Evolutionary conservation across 2,888 invertebrate genomes (phyloP).

Genomic region (Tetragnatha montana): DNA sequence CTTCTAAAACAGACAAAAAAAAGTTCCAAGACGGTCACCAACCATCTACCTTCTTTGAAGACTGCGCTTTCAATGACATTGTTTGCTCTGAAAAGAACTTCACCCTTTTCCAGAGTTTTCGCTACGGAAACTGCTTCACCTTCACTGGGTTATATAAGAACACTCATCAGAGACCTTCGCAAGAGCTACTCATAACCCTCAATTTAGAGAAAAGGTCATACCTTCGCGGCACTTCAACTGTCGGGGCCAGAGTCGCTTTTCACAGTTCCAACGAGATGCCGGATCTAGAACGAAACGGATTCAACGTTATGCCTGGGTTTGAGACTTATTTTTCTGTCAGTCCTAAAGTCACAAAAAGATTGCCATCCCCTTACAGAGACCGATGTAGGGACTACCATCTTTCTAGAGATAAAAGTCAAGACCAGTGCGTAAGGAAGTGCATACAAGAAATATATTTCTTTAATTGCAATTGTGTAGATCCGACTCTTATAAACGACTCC

Average conservation of each 20-base stretch:
- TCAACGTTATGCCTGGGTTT: neutral
- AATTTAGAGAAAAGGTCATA: constrained; percentile 64
- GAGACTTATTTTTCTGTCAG: neutral
- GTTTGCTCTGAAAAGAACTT: constrained; percentile 18
- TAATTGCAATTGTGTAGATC: neutral
- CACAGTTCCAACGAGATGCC: neutral
- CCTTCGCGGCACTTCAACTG: constrained; percentile 37
- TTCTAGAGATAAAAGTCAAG: neutral
- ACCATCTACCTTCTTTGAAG: neutral
- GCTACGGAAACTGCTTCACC: constrained; percentile 46
- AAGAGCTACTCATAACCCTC: constrained; percentile 59
- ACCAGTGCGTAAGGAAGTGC: neutral
- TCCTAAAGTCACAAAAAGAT: neutral
- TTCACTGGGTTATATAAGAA: constrained; percentile 17
- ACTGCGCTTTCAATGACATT: constrained; percentile 24
- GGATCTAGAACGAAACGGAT: neutral
- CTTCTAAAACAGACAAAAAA: neutral
- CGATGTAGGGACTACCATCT: neutral
- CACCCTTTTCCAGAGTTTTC: neutral
- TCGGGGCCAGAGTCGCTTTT: neutral
- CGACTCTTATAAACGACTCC: no score
- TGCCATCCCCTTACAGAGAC: constrained; percentile 20
- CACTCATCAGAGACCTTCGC: constrained; percentile 16
- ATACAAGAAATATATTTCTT: neutral
- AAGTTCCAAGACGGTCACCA: constrained; percentile 24